These are phyloP conservation scores for Pachyuromys duprasi DNA, from an alignment of 2,797 vertebrate species.

Conservation along the genomic window DNA sequence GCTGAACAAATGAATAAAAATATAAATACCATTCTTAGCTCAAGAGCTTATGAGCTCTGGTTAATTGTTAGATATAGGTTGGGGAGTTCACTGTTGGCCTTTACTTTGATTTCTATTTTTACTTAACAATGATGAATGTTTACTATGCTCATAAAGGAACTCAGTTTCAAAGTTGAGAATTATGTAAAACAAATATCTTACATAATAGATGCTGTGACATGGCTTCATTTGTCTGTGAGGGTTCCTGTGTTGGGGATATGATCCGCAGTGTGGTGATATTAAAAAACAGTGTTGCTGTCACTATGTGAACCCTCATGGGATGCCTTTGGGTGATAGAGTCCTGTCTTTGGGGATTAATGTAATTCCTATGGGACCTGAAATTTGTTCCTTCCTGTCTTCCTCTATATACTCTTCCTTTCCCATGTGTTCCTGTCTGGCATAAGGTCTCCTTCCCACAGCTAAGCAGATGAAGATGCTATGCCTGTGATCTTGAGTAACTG, in stretches of 20 bases:
- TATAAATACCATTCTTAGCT: not conserved
- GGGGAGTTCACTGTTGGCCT: not conserved
- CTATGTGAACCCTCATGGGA: not conserved
- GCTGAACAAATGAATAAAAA: constrained; percentile 1
- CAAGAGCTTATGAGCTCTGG: not conserved
- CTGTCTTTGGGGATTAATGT: not conserved
- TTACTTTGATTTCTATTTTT: not conserved
- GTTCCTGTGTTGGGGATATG: not conserved
- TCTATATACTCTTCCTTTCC: not conserved
- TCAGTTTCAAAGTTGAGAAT: constrained; percentile 27
- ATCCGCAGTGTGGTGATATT: not conserved
- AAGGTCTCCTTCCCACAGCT: not conserved
- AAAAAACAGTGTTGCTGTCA: not conserved
- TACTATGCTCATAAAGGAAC: not conserved
- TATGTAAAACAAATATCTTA: constrained; percentile 25
- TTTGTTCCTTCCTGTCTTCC: not conserved
- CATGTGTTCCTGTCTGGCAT: not conserved
- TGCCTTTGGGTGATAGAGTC: not conserved
- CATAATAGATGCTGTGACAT: not conserved
- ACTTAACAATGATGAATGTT: not conserved
- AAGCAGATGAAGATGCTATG: not conserved
- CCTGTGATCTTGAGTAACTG: not conserved
- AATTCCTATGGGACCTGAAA: not conserved
- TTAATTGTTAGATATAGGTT: not conserved
- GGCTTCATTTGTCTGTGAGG: not conserved